phyloP scores from a whole-genome alignment of 2,888 invertebrate species.

The Heteromurus nitidus region DNA sequence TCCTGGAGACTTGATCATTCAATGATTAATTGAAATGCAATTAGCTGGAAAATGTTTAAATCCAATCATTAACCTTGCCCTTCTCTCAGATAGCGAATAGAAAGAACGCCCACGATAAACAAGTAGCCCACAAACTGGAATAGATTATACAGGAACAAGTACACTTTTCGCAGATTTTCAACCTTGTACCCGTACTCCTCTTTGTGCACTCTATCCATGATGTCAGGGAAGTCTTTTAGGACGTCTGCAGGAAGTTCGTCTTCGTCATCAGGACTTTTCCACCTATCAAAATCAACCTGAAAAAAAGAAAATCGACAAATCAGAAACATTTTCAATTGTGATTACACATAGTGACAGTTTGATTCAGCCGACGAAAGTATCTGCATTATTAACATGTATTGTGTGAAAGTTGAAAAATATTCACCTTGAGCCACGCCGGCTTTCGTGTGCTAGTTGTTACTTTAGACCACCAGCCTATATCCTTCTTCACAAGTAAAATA shows the following conservation, averaged over 20 bases:
- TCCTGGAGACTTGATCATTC: not conserved
- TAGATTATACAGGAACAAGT: constrained; percentile 90
- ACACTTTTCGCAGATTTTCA: constrained; percentile 86
- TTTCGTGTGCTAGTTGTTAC: constrained; percentile 87
- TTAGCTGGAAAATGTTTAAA: not conserved
- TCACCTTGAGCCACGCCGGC: constrained; percentile 90
- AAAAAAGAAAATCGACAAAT: not conserved
- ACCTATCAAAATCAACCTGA: constrained; percentile 90
- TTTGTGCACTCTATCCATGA: constrained; percentile 75
- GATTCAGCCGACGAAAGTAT: not conserved
- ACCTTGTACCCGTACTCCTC: constrained; percentile 74
- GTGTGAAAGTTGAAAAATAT: not conserved
- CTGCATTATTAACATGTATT: not conserved
- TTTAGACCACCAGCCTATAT: constrained; percentile 88
- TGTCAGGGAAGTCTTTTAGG: constrained; percentile 85
- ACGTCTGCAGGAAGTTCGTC: constrained; percentile 83
- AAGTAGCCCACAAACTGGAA: constrained; percentile 91
- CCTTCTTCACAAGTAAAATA: constrained; percentile 83
- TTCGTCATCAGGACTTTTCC: constrained; percentile 85
- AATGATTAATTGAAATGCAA: not conserved
- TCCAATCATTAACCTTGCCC: constrained; percentile 80
- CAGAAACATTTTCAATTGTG: not conserved
- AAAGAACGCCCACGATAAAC: constrained; percentile 85
- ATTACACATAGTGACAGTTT: not conserved
- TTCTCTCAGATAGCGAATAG: constrained; percentile 84